These are phyloP conservation scores for Liopterus haemorrhoidalis DNA, from an alignment of 2,888 invertebrate species.

Conservation along the genomic window DNA sequence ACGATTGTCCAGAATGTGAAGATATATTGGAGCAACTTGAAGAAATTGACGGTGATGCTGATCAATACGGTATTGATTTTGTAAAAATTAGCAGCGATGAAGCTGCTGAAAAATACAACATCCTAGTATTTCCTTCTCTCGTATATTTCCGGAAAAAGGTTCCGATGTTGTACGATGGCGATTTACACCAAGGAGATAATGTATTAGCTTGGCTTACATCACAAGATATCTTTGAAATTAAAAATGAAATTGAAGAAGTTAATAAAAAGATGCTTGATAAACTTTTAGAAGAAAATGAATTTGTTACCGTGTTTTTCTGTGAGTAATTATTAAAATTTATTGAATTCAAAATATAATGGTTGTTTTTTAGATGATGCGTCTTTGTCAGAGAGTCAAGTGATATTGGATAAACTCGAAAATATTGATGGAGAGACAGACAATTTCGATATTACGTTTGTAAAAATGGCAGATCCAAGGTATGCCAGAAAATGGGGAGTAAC, in stretches of 20 bases:
- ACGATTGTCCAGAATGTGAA: conserved; percentile 85
- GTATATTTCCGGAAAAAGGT: conserved; percentile 77
- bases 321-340: conserved; percentile 46
- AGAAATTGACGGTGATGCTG: conserved; percentile 92
- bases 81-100: conserved; percentile 82
- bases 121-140: conserved; percentile 77
- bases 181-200: conserved; percentile 78
- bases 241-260: conserved; percentile 95
- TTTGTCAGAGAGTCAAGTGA: conserved; percentile 72
- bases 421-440: conserved; percentile 94
- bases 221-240: conserved; percentile 90
- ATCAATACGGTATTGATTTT: conserved; percentile 88
- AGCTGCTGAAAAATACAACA: conserved; percentile 74
- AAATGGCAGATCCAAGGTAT: conserved; percentile 86
- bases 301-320: conserved; percentile 94
- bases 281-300: conserved; percentile 89
- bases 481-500: conserved; percentile 92
- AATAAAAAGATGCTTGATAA: conserved; percentile 95
- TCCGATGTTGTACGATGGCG: conserved; percentile 85
- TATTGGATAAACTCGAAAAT: conserved; percentile 79
- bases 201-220: conserved; percentile 86
- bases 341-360: conserved; percentile 9
- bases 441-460: conserved; percentile 88
- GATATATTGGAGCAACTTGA: conserved; percentile 86
- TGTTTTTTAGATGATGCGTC: conserved; percentile 67